phyloP scores from a whole-genome alignment of 2,113 vertebrate genomes.

The Silurus meridionalis region DNA sequence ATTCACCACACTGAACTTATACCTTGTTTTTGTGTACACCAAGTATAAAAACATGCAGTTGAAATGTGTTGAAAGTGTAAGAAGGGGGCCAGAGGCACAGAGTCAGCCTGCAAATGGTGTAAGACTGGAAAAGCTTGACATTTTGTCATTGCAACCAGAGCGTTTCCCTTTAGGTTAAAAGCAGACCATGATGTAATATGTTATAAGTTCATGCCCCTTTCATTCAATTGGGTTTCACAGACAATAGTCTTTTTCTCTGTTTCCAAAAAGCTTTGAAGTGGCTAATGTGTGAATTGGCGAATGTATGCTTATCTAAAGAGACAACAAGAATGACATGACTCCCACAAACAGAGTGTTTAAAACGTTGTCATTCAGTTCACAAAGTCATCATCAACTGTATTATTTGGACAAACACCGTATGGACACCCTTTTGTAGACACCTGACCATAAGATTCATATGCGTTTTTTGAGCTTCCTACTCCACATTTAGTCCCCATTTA shows the following conservation, averaged over 20 bases:
- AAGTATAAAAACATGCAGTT: neutral
- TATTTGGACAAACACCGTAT: neutral
- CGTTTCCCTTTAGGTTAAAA: neutral
- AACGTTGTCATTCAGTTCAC: neutral
- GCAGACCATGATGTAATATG: neutral
- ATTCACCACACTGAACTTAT: neutral
- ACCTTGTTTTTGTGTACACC: neutral
- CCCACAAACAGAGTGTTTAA: neutral
- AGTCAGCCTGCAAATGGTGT: neutral
- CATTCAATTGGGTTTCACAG: neutral
- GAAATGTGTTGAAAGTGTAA: neutral
- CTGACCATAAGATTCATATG: too few relatives aligned
- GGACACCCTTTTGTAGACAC: neutral
- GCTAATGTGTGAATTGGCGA: neutral
- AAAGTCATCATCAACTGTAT: neutral
- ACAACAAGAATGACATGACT: neutral
- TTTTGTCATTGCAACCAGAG: neutral
- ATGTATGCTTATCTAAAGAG: neutral
- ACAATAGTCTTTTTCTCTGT: neutral
- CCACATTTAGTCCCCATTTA: too few relatives aligned
- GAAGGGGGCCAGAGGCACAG: neutral
- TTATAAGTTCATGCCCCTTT: neutral
- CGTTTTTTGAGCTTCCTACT: too few relatives aligned
- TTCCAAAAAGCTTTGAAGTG: neutral
- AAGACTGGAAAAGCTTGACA: slow-evolving; percentile 1